Evolutionary conservation across 2,888 invertebrate species (phyloP), one percentile per base, ranked within the genome.

Genomic region (Apamea anceps): DNA sequence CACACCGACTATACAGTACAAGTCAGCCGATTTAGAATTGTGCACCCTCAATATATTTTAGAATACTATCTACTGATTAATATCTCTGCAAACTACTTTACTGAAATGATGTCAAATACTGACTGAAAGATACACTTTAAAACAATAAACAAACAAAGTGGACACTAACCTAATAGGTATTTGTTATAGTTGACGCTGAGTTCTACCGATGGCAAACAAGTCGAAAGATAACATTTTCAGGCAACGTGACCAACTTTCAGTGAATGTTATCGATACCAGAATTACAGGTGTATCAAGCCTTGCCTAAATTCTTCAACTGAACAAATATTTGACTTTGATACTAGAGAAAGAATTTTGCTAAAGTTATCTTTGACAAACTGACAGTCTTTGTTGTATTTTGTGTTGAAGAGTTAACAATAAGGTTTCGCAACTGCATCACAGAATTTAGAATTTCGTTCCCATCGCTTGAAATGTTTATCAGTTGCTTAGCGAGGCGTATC

Each of bases 401-500:
- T 88, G 90, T 91, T 87, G 77, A 87, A 88, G 83, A 85, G 86
- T 85, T 85, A 81, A 92, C 82, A 90, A 88, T 91, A 88, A 89
- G 86, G 90, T 94, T 93, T 94, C 93, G 91, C 92, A 94, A 94
- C 80, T 88, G 85, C 85, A 86, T 75, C 82, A 85, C 81, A 81
- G 81, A 87, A 88, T 92, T 90, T 91, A 87, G 87, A 88, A 89
- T 91, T 92, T 86, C 86, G 90, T 93, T 94, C 92, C 90, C 93
- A 94, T 92, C 90, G 83, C 85, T 84, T 81, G 85, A 87, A 86
- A 85, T 86, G 88, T 92, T 95, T 95, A 94, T 94, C 94, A 91
- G 88, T 90, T 91, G 91, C 66, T 91, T 92, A 91, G 92, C 91
- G 91, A 91, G 88, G 91, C 91, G 91, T 93, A 94, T 94, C 93